These are phyloP conservation scores for Myotis brandtii DNA, from an alignment of 2,113 vertebrate genomes.

Conservation along the genomic window DNA sequence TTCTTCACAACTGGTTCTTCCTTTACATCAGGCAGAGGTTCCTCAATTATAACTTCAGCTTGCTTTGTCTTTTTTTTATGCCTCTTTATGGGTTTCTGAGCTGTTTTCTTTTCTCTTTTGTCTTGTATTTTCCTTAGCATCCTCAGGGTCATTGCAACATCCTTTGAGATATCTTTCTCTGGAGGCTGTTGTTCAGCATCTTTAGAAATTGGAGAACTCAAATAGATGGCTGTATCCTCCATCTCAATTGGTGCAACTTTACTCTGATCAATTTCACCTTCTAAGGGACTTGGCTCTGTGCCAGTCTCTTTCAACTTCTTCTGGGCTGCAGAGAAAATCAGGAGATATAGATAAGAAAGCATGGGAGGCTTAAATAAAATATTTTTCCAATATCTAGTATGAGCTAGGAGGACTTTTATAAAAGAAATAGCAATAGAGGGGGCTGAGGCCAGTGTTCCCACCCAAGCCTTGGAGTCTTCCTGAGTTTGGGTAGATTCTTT, in stretches of 20 bases:
- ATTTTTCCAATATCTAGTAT: neutral
- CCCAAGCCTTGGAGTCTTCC: neutral
- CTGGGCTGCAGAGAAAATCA: conserved; percentile 55
- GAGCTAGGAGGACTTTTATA: neutral
- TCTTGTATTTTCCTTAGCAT: conserved; percentile 19
- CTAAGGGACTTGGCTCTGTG: neutral
- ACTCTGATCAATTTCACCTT: neutral
- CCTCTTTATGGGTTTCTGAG: neutral
- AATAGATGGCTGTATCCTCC: neutral
- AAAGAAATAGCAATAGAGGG: neutral
- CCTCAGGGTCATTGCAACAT: neutral
- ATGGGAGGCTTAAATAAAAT: neutral
- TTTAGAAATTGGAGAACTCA: conserved; percentile 6
- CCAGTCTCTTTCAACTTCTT: conserved; percentile 55
- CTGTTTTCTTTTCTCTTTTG: conserved; percentile 52
- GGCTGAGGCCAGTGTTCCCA: neutral
- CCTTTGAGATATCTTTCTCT: conserved; percentile 36
- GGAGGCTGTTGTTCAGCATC: neutral
- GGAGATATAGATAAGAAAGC: conserved; percentile 47
- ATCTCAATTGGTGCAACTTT: neutral
- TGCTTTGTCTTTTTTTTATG: conserved; percentile 15
- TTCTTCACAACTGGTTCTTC: neutral
- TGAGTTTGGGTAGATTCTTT: conserved; percentile 15
- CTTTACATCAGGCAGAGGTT: neutral
- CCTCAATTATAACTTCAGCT: neutral